Evolutionary conservation across 2,888 invertebrate genomes (phyloP), one percentile per base, ranked within the genome.

Genomic region (Eupeodes latifasciatus): DNA sequence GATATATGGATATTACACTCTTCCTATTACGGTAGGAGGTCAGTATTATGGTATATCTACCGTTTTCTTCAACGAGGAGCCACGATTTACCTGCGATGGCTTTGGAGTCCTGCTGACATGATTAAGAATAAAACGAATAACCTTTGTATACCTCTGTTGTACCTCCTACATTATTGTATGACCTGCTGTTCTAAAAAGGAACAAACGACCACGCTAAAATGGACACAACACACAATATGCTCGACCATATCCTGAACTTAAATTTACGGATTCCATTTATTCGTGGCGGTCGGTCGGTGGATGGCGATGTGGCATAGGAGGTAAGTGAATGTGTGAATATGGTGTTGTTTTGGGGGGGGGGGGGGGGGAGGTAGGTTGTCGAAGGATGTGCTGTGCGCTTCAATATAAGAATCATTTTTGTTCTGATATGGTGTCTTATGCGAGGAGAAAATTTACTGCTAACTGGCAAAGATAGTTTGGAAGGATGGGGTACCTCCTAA

Each of bases 261-360:
- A 86, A 77, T 87, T 84, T 87, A 87, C 87, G 66, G 77, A 55
- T 59, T 14, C 72, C 80, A 87, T 84, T 87, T 69, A 80, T 5
- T 7, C 76, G 62, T 74, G 12, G 47, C 40, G 40, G 16, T 61
- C 14, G 0, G 27, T 27, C 4, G 34, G 27, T 4, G 19, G 19
- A 16, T 44, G 27, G 44, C 4, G 10, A 1, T 16, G 5, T 5
- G 5, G 1, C 6, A 2, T 44, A 19, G 4, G 62, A 27, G 27
- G 3, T 82, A 75, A 87, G 72, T 80, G 76, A 84, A 76, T 86
- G 79, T 86, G 83, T 77, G 80, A 84, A 77, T 67, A 80, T 77
- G 77, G 77, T 71, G 77, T 77, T 80, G 27, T 27, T 2, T 2
- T 27, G 27, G 61, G 51, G 55, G 61, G 49, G 11, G 9, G 40